Evolutionary conservation across 2,797 vertebrate species (phyloP).

Genomic region (Bucorvus abyssinicus): DNA sequence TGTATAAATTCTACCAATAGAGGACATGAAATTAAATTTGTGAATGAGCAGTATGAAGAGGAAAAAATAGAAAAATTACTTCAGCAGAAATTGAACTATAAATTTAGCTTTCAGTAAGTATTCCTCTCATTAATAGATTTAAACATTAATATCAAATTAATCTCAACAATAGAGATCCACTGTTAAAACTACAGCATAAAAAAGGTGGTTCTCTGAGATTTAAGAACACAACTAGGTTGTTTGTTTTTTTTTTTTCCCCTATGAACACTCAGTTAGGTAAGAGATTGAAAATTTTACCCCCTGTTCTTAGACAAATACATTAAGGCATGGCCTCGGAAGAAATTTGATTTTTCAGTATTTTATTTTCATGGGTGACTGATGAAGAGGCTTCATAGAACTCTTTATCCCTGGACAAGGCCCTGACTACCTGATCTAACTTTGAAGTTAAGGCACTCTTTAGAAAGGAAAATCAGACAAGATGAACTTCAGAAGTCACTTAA

Average conservation of each 20-base stretch:
- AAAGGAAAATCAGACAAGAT: not conserved
- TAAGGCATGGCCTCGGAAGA: not conserved
- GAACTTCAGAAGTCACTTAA: not conserved
- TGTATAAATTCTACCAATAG: not conserved
- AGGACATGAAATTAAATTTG: not conserved
- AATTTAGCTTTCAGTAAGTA: not conserved
- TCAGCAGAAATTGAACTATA: not conserved
- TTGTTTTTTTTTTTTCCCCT: not conserved
- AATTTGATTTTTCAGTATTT: not conserved
- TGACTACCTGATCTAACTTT: not conserved
- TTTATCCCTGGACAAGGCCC: not conserved
- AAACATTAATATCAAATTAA: not conserved
- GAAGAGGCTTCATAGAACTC: not conserved
- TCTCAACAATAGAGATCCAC: not conserved
- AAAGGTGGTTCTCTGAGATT: not conserved
- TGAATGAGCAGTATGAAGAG: not conserved
- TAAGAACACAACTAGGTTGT: not conserved
- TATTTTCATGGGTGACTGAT: not conserved
- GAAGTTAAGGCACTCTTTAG: not conserved
- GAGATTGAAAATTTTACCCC: not conserved
- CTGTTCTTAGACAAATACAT: not conserved
- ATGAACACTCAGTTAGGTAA: not conserved
- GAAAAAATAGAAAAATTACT: not conserved
- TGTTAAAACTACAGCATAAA: not conserved
- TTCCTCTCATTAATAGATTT: not conserved